Conservation (phyloP, 2,888 invertebrate species). For the Oxycera nigricornis region DNA sequence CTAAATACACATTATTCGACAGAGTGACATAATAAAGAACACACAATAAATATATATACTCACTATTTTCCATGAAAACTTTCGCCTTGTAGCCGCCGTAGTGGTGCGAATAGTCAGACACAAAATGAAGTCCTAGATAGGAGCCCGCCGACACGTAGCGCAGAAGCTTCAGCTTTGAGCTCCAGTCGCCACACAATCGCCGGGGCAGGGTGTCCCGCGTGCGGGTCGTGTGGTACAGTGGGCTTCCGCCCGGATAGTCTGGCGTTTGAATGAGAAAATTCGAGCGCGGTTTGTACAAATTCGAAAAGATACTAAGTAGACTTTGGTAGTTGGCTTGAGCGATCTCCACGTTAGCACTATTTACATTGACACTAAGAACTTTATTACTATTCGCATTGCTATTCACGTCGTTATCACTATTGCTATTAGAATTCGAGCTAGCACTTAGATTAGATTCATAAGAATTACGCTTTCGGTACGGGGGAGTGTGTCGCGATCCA, state of each 20-base stretch:
- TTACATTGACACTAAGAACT: slow-evolving; percentile 42
- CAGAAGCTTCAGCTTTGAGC: slow-evolving; percentile 75
- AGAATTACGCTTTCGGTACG: slow-evolving; percentile 50
- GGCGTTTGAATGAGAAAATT: slow-evolving; percentile 56
- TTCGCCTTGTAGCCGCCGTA: slow-evolving; percentile 78
- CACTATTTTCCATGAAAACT: slow-evolving; percentile 76
- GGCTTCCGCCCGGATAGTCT: slow-evolving; percentile 55
- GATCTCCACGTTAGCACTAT: slow-evolving; percentile 52
- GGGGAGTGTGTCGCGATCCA: slow-evolving; percentile 43
- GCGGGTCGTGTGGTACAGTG: slow-evolving; percentile 48
- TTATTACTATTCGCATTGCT: slow-evolving; percentile 42
- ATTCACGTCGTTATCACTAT: slow-evolving; percentile 43
- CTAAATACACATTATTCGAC: not conserved
- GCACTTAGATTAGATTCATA: slow-evolving; percentile 47
- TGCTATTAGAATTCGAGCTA: slow-evolving; percentile 46
- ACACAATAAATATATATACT: slow-evolving; percentile 56
- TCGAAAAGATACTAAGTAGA: slow-evolving; percentile 53
- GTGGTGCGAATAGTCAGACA: slow-evolving; percentile 79
- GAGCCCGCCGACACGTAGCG: slow-evolving; percentile 71
- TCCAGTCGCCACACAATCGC: slow-evolving; percentile 81
- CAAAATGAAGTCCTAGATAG: slow-evolving; percentile 71
- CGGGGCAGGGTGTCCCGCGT: slow-evolving; percentile 56
- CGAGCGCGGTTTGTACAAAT: slow-evolving; percentile 53
- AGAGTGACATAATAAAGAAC: not conserved
- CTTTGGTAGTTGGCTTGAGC: slow-evolving; percentile 54